Evolutionary conservation across 2,113 vertebrate genomes (phyloP), one percentile per base, ranked within the genome.

Genomic region (Proteles cristata): DNA sequence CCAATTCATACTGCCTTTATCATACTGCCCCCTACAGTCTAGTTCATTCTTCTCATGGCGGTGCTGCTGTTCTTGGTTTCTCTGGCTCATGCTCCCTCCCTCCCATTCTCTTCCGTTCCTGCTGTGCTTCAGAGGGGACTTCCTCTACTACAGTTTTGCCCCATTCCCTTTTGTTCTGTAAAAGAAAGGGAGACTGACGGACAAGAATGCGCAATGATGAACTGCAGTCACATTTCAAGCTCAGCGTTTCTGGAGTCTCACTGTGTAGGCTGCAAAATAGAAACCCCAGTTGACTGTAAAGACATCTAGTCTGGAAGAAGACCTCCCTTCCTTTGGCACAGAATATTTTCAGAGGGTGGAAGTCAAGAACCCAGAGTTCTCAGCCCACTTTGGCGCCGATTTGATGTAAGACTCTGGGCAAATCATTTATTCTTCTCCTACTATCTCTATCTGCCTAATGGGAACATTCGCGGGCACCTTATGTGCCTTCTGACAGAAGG

Each of bases 11-110:
- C 89, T 12, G 35, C 33, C 80, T 94, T 92, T 97, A 82, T 90
- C 73, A 96, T 73, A 96, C 96, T 97, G 96, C 97, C 95, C 95
- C n/a, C 94, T 97, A 53, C 82, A 79, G 97, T 87, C 61, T 66
- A 73, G 28, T 88, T 85, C 1, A 2, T 63, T n/a, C 17, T 90
- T 69, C 4, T 90, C 66, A n/a, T 15, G 4, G 23, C 2, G 4
- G 28, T 63, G 8, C 39, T 81, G 66, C 35, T 86, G 55, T 83
- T 81, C 31, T 15, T 53, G 68, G 21, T 10, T 84, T 93, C 81
- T 28, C 55, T 65, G 71, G 35, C 35, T 96, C 74, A 39, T 1
- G 2, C 21, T 69, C 3, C 68, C 48, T 88, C 58, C 33, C 35
- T 65, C 43, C 31, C 19, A 61, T 21, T 74, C 48, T 16, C 61